phyloP scores from a whole-genome alignment of 2,113 vertebrate species.

The Pterocles gutturalis region DNA sequence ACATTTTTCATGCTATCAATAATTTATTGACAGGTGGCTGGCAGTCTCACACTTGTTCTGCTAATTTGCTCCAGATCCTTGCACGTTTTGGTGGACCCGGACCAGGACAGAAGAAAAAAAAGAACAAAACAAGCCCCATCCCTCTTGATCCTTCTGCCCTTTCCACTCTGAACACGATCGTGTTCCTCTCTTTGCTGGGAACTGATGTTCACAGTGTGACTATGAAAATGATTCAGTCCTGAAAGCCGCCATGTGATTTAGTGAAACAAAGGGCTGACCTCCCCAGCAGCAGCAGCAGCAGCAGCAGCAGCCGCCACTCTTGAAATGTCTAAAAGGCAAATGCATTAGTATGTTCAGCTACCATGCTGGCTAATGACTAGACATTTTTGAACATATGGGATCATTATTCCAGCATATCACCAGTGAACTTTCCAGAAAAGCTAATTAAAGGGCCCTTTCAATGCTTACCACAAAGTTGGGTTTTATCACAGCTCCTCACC shows the following conservation, averaged over 20 bases:
- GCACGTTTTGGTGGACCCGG: neutral
- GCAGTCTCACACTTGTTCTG: neutral
- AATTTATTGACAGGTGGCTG: slow-evolving; percentile 11
- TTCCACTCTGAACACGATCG: neutral
- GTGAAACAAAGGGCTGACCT: slow-evolving; percentile 63
- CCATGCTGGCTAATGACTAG: slow-evolving; percentile 76
- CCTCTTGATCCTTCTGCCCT: neutral
- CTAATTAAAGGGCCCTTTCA: slow-evolving; percentile 80
- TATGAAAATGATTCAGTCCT: slow-evolving; percentile 53
- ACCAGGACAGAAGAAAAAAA: slow-evolving; percentile 15
- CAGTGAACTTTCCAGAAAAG: slow-evolving; percentile 81
- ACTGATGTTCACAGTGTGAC: slow-evolving; percentile 32
- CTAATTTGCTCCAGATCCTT: slow-evolving; percentile 27
- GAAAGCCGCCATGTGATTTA: slow-evolving; percentile 9
- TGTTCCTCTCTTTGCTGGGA: slow-evolving; percentile 29
- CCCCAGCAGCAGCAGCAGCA: slow-evolving; percentile 11
- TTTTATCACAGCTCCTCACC: slow-evolving; percentile 68
- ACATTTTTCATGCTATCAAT: neutral
- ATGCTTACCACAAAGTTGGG: slow-evolving; percentile 77
- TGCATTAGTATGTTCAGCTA: slow-evolving; percentile 76
- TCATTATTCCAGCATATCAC: slow-evolving; percentile 79
- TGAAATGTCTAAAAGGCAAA: slow-evolving; percentile 73
- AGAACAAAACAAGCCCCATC: neutral
- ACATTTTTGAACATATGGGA: slow-evolving; percentile 75
- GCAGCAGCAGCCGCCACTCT: neutral